phyloP scores from a whole-genome alignment of 1,140 invertebrate species.

The Bombus turneri region DNA sequence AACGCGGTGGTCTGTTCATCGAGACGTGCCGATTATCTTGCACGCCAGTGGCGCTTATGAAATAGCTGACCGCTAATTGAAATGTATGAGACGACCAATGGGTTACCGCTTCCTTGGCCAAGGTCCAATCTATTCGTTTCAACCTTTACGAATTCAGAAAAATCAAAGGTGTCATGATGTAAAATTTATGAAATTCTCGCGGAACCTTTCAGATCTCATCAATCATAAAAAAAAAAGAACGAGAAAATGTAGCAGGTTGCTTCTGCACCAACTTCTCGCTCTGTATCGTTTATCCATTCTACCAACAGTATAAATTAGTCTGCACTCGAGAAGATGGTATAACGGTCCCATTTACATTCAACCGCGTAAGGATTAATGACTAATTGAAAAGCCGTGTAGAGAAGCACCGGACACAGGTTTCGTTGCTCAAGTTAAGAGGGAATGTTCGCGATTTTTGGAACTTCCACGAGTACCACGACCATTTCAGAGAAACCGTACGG shows the following conservation, averaged over 20 bases:
- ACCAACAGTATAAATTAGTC: neutral
- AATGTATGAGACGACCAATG: conserved; percentile 28
- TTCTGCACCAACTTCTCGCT: neutral
- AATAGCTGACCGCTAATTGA: conserved; percentile 38
- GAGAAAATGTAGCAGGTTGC: neutral
- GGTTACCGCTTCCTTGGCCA: conserved; percentile 44
- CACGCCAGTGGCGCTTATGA: conserved; percentile 32
- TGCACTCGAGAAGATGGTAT: conserved; percentile 21
- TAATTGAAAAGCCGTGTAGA: conserved; percentile 49
- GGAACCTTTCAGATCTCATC: neutral
- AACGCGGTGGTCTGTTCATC: conserved; percentile 18
- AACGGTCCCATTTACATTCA: conserved; percentile 45
- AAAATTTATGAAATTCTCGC: neutral
- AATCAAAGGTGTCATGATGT: neutral
- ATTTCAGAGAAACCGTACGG: neutral
- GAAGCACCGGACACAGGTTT: neutral
- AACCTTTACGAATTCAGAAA: neutral
- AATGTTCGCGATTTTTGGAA: neutral
- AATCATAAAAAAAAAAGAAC: neutral
- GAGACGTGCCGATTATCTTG: conserved; percentile 31
- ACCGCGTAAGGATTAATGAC: conserved; percentile 24
- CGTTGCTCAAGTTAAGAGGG: neutral
- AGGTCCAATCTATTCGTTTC: neutral
- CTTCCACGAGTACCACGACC: neutral
- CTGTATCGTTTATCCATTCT: conserved; percentile 6